A percentile compares a stretch with the other conserved stretches of the same genome.
Conservation (phyloP, 1,140 invertebrate species). For the Ips typographus region DNA sequence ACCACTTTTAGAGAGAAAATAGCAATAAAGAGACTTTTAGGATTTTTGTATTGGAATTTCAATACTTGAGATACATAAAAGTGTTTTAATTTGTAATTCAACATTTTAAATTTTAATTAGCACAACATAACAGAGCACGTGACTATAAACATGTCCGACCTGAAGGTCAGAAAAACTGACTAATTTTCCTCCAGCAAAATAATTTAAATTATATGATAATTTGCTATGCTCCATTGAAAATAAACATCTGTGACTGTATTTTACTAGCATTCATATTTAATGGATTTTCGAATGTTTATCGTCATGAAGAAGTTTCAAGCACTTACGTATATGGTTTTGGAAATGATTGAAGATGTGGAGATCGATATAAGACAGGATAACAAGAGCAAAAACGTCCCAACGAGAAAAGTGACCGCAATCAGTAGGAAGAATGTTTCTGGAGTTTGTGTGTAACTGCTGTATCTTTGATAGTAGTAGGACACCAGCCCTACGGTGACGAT, state of each 20-base stretch:
- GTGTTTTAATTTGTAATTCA: too few species aligned
- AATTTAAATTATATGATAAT: too few species aligned
- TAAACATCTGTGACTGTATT: too few species aligned
- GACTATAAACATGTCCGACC: too few species aligned
- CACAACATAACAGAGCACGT: too few species aligned
- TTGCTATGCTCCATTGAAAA: too few species aligned
- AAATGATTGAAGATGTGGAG: conserved; percentile 74
- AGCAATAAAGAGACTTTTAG: not conserved
- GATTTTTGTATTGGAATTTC: not conserved
- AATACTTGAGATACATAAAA: too few species aligned
- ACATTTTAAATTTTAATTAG: too few species aligned
- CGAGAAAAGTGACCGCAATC: conserved; percentile 71
- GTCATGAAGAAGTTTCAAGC: not conserved
- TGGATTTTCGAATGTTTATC: too few species aligned
- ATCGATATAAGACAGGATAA: conserved; percentile 72
- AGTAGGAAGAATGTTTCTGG: conserved; percentile 74
- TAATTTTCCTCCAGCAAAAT: too few species aligned
- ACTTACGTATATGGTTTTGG: conserved; percentile 86
- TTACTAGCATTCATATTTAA: too few species aligned
- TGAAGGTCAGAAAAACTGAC: too few species aligned
- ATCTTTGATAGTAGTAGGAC: conserved; percentile 59
- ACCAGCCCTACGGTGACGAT: conserved; percentile 69
- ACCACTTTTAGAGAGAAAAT: not conserved
- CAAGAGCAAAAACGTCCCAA: conserved; percentile 73
- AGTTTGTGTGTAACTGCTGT: conserved; percentile 47